Conservation (phyloP, 2,797 vertebrate species). For the Setipinna tenuifilis region DNA sequence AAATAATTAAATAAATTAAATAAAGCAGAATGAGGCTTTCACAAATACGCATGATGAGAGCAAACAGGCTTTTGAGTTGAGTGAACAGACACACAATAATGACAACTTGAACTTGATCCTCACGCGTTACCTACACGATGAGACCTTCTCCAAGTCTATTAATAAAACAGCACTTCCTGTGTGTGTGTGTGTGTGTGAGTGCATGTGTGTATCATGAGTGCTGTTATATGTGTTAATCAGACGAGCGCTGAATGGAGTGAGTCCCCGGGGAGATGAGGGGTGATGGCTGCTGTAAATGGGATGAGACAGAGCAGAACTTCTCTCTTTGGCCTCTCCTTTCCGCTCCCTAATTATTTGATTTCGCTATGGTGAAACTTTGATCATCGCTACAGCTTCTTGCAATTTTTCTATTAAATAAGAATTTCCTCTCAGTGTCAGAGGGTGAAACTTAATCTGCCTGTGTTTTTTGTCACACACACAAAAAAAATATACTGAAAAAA, state of each 20-base stretch:
- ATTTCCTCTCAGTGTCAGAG: slow-evolving; percentile 47
- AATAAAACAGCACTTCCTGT: not conserved
- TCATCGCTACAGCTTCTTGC: slow-evolving; percentile 39
- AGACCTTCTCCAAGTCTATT: not conserved
- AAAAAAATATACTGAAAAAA: slow-evolving; percentile 3
- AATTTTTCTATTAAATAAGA: slow-evolving; percentile 53
- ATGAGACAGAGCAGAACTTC: slow-evolving; percentile 37
- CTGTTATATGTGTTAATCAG: slow-evolving; percentile 33
- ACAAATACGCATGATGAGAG: not conserved
- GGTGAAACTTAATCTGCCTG: slow-evolving; percentile 39
- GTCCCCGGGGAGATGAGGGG: slow-evolving; percentile 23
- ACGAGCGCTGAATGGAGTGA: slow-evolving; percentile 22
- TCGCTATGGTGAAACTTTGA: slow-evolving; percentile 39
- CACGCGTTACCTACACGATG: not conserved
- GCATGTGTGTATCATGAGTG: not conserved
- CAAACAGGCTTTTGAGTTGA: not conserved
- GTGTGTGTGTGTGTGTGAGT: not conserved
- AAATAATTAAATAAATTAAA: no score
- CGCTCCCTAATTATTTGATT: slow-evolving; percentile 41
- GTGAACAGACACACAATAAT: not conserved
- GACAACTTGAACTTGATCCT: slow-evolving; percentile 11
- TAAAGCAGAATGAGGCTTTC: not conserved
- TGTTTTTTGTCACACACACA: slow-evolving; percentile 46
- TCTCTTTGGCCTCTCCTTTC: slow-evolving; percentile 39
- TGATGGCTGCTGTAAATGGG: slow-evolving; percentile 37